phyloP scores from a whole-genome alignment of 2,888 invertebrate species.

The Limnephilus auricula region DNA sequence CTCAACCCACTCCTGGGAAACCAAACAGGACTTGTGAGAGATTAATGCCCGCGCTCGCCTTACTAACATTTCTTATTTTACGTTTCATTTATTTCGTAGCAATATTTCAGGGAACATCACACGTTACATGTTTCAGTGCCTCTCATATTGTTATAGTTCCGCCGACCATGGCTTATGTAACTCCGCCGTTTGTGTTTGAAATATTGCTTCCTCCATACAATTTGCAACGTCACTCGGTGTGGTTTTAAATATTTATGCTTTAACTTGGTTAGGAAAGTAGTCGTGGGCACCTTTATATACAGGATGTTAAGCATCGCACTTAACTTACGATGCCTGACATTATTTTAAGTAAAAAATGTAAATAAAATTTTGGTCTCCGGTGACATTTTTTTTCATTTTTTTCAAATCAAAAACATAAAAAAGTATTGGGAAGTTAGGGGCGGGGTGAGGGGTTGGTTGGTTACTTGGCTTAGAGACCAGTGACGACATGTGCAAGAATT shows the following conservation, averaged over 20 bases:
- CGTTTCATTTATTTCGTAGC: constrained; percentile 43
- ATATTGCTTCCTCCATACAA: constrained; percentile 28
- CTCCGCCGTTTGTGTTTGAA: constrained; percentile 4
- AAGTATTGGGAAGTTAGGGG: too few species aligned
- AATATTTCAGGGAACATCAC: constrained; percentile 29
- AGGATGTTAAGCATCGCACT: too few species aligned
- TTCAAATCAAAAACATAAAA: too few species aligned
- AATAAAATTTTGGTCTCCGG: too few species aligned
- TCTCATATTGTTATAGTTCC: not conserved
- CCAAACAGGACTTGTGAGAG: constrained; percentile 17
- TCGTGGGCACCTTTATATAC: not conserved
- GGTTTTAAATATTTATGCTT: constrained; percentile 9
- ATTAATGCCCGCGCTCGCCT: constrained; percentile 40
- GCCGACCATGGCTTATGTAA: not conserved
- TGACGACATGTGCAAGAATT: too few species aligned
- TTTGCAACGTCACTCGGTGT: constrained; percentile 26
- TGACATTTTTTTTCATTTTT: too few species aligned
- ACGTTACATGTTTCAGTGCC: constrained; percentile 5
- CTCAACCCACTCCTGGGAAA: not conserved
- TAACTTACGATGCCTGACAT: too few species aligned
- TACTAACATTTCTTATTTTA: constrained; percentile 29
- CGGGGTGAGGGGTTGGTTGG: too few species aligned
- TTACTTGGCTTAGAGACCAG: too few species aligned
- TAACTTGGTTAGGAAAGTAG: not conserved
- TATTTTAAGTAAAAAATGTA: too few species aligned